Conservation (phyloP, 2,113 vertebrate species). For the Ciconia maguari region DNA sequence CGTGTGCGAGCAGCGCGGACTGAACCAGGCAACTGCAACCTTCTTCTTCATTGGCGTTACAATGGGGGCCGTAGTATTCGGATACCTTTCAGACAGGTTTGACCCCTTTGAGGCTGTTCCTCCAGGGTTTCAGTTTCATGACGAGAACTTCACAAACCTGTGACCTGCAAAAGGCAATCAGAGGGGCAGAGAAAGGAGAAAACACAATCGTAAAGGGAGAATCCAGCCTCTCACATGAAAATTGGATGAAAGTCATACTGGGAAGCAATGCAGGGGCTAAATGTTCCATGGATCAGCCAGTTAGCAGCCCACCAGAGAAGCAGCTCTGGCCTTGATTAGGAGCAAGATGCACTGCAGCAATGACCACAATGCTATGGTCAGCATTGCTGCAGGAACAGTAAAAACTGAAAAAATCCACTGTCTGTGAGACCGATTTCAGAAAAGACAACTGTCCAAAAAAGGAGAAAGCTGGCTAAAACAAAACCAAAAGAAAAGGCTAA, state of each 20-base stretch:
- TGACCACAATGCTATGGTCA: background rate
- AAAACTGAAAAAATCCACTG: background rate
- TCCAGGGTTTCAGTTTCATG: background rate
- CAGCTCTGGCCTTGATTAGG: background rate
- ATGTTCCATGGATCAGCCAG: background rate
- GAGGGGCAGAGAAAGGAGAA: background rate
- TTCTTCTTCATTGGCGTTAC: conserved; percentile 87
- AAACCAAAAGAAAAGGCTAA: background rate
- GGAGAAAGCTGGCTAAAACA: background rate
- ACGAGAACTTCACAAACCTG: background rate
- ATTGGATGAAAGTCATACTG: background rate
- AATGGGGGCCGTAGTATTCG: conserved; percentile 80
- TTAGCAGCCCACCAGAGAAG: background rate
- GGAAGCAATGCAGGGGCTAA: background rate
- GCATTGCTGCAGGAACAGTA: background rate
- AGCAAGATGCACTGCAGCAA: background rate
- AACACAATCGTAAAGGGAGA: background rate
- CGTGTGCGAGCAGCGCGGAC: conserved; percentile 82
- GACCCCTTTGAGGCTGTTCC: background rate
- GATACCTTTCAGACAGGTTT: conserved; percentile 87
- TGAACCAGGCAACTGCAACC: conserved; percentile 82
- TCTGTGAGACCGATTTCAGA: background rate
- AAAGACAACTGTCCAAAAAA: background rate
- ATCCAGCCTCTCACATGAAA: background rate
- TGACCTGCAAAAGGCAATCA: background rate